Evolutionary conservation across 2,797 vertebrate genomes (phyloP).

Genomic region (Protosalanx chinensis): DNA sequence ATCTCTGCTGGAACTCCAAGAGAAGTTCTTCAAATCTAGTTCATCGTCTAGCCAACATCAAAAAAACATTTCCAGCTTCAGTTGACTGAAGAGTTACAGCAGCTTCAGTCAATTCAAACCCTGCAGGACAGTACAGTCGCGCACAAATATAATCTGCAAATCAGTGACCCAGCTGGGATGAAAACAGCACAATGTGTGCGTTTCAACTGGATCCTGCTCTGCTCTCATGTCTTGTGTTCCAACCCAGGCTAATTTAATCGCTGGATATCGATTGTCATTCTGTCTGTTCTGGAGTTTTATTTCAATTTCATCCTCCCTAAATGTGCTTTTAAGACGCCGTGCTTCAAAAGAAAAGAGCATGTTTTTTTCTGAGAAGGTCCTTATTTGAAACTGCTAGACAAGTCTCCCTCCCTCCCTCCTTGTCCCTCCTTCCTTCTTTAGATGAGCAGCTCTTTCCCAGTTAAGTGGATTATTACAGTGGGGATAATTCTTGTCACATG

Average conservation of each 20-base stretch:
- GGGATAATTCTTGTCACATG: conserved; percentile 87
- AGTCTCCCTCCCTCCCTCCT: conserved; percentile 34
- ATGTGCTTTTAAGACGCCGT: conserved; percentile 58
- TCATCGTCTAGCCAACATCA: no score
- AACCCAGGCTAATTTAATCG: conserved; percentile 75
- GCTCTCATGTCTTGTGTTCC: conserved; percentile 68
- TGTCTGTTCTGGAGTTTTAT: conserved; percentile 74
- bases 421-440: conserved; percentile 71
- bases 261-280: conserved; percentile 73
- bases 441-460: conserved; percentile 83
- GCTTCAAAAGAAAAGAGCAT: background rate
- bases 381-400: background rate
- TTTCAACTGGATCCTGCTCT: conserved; percentile 62
- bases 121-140: no score
- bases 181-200: background rate
- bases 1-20: background rate
- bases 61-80: no score
- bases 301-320: conserved; percentile 75
- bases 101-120: no score
- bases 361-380: background rate
- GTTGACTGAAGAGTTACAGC: no score
- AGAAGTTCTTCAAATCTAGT: no score
- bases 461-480: conserved; percentile 88
- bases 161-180: background rate
- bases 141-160: no score